These are phyloP conservation scores for Anthonomus grandis DNA, from an alignment of 1,140 invertebrate genomes.

Conservation along the genomic window DNA sequence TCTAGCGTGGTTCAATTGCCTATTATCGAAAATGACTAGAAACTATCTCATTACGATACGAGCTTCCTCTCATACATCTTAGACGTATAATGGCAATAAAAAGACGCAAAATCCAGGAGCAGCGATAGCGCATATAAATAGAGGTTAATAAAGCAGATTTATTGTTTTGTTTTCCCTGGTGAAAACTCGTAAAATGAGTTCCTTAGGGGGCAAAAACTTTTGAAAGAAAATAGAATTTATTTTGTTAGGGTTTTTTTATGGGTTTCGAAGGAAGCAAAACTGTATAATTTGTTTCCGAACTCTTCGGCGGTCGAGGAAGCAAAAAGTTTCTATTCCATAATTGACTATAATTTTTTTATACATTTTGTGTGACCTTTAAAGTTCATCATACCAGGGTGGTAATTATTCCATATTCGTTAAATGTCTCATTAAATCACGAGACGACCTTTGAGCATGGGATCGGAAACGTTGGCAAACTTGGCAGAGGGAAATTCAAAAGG, in stretches of 20 bases:
- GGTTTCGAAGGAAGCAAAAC: no score
- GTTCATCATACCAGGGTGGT: no score
- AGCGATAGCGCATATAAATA: conserved; percentile 22
- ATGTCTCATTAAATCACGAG: no score
- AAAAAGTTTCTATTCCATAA: no score
- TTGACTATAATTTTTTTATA: no score
- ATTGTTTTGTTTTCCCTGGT: conserved; percentile 23
- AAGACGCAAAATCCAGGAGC: conserved; percentile 12
- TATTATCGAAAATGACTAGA: conserved; percentile 10
- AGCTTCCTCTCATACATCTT: conserved; percentile 7
- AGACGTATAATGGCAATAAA: conserved; percentile 12
- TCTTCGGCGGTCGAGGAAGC: no score
- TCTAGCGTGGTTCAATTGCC: no score
- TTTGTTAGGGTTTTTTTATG: no score
- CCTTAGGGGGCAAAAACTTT: conserved; percentile 14
- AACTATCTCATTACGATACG: conserved; percentile 3
- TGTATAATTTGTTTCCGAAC: no score
- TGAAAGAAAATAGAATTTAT: conserved; percentile 13
- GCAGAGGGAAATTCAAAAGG: conserved; percentile 19
- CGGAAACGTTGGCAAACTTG: conserved; percentile 13
- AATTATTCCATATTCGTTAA: no score
- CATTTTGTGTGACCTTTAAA: no score
- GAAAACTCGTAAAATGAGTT: conserved; percentile 19
- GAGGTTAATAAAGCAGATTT: conserved; percentile 25
- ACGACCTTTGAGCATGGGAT: neutral